Percentiles rank a stretch among this genome's conserved stretches.
Evolutionary conservation across 2,888 invertebrate genomes (phyloP).

Genomic region (Conops quadrifasciatus): DNA sequence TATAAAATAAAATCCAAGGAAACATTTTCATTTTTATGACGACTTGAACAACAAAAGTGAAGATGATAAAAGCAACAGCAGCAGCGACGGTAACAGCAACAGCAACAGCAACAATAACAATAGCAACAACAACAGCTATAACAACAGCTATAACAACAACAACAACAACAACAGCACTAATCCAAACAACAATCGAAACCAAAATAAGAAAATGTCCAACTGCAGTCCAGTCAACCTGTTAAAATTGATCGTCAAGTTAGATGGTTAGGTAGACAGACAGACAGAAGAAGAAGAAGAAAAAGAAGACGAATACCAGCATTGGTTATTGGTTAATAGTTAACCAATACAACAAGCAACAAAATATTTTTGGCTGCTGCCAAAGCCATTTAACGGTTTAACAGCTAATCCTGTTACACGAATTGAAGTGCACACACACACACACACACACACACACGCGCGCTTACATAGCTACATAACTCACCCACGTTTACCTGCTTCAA

Average conservation of each 20-base stretch:
- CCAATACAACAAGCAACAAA: background rate
- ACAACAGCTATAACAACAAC: too few species aligned
- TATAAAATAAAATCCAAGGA: conserved; percentile 15
- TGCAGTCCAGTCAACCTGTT: conserved; percentile 26
- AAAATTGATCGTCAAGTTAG: conserved; percentile 7
- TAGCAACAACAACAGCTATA: conserved; percentile 18
- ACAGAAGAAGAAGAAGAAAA: background rate
- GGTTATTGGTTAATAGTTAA: background rate
- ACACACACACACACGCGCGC: background rate
- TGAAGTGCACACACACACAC: background rate
- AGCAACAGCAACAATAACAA: conserved; percentile 5
- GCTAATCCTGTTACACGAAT: conserved; percentile 28
- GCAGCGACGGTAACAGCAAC: conserved; percentile 16
- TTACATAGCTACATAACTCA: background rate
- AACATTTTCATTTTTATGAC: conserved; percentile 15
- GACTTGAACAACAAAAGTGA: background rate
- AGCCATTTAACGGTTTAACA: conserved; percentile 12
- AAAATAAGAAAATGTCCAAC: conserved; percentile 31
- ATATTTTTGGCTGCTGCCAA: conserved; percentile 2
- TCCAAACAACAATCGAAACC: background rate
- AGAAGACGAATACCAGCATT: background rate
- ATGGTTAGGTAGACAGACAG: too few species aligned
- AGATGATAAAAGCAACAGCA: conserved; percentile 1
- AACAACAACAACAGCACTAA: background rate
- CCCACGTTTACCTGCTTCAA: too few species aligned